Conservation (phyloP, 2,888 invertebrate genomes). For the Phortica okadai region DNA sequence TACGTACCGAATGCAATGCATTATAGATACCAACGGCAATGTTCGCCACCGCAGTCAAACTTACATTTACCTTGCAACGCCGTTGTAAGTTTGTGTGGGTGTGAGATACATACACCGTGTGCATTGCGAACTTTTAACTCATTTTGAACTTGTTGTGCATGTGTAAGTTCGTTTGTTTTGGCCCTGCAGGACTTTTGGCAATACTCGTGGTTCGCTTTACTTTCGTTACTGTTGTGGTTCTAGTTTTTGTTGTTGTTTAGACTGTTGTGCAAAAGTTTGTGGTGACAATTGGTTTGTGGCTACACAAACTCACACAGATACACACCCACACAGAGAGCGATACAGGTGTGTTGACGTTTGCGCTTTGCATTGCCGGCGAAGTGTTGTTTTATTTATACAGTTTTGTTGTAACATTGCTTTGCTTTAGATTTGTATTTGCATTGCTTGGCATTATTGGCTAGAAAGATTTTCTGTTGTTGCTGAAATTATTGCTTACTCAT, state of each 20-base stretch:
- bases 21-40: neutral
- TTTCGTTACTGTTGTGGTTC: neutral
- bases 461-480: no score
- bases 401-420: no score
- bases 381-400: no score
- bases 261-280: slow-evolving; percentile 51
- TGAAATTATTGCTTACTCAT: no score
- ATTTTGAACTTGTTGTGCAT: slow-evolving; percentile 49
- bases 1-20: slow-evolving; percentile 55
- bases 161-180: slow-evolving; percentile 2
- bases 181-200: slow-evolving; percentile 6
- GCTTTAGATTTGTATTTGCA: no score
- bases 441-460: no score
- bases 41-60: no score
- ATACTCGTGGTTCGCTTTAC: neutral
- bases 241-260: neutral
- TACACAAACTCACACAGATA: slow-evolving; percentile 30
- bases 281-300: slow-evolving; percentile 64
- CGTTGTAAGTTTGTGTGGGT: no score
- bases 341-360: no score
- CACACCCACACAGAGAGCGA: neutral
- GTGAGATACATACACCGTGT: no score
- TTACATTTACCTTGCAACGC: no score
- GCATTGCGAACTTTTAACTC: slow-evolving; percentile 57
- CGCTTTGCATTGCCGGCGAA: no score